Base-by-base conservation (phyloP, 2,797 vertebrate species). In the Chloroceryle amazona region DNA sequence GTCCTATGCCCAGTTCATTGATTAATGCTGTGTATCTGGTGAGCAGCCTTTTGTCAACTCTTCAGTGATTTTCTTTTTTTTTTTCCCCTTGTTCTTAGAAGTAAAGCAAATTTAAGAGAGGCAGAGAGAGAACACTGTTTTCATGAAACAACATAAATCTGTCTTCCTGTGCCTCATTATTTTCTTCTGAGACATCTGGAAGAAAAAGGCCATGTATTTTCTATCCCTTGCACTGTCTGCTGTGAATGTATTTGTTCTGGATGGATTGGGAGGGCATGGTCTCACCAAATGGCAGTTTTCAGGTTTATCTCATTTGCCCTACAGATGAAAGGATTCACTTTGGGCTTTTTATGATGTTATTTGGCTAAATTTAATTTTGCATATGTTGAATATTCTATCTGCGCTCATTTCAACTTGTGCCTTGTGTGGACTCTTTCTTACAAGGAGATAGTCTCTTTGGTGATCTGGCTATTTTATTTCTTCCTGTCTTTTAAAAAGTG, bases 181-280 rank as follows among this genome's bases (percentile, higher is more conserved):
- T 94, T 96, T 95, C 71, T 74, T 85, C 58, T 76, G 68, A 92
- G 74, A 86, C 74, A 82, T 82, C 71, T 90, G 47, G 19, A 82
- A 90, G 88, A 71, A 97, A 95, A 96, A 90, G 49, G 35, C 66
- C 29, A 51, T 78, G 81, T 52, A 95, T 95, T 94, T 95, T 89
- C 80, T 72, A n/a, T 86, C 31, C 55, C 25, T 92, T 92, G 46
- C 39, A 47, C 49, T 83, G 42, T 87, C 86, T 93, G 19, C 35
- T 90, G 37, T 87, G 74, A 85, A 47, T 74, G 37, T 87, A 73
- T 80, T 94, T 82, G 68, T 87, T 91, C 75, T 92, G 67, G 29
- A 68, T 81, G 35, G 25, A 85, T 46, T 82, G 65, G 49, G 60
- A 71, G 23, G 18, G 9, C 75, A 71, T 51, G 16, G 67, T 89